These are phyloP conservation scores for Campoletis sonorensis DNA, from an alignment of 1,140 invertebrate species.

Conservation along the genomic window DNA sequence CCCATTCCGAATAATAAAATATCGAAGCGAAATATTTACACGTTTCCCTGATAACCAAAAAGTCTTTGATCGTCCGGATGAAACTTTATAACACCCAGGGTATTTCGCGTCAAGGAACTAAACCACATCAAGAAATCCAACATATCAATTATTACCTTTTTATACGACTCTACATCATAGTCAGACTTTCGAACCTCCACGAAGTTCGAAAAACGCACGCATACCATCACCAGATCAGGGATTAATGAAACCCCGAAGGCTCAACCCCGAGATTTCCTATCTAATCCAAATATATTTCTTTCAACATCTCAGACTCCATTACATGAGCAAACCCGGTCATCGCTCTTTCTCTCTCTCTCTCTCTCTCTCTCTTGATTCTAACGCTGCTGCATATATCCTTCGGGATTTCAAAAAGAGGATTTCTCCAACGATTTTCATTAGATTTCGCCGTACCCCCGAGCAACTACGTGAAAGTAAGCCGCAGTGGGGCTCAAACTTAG, in stretches of 20 bases:
- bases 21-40: too few relatives aligned
- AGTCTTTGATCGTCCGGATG: neutral
- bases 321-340: slow-evolving; percentile 24
- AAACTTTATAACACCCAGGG: neutral
- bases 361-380: neutral
- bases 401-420: slow-evolving; percentile 25
- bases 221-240: neutral
- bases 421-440: slow-evolving; percentile 33
- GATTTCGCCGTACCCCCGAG: slow-evolving; percentile 18
- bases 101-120: neutral
- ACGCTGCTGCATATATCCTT: slow-evolving; percentile 7
- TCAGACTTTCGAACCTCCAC: neutral
- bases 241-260: slow-evolving; percentile 37
- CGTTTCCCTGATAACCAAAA: neutral
- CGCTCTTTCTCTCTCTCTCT: too few relatives aligned
- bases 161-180: neutral
- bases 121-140: slow-evolving; percentile 26
- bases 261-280: slow-evolving; percentile 42
- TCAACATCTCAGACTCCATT: slow-evolving; percentile 8
- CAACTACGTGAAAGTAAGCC: neutral
- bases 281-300: slow-evolving; percentile 34
- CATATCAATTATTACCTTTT: slow-evolving; percentile 52
- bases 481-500: neutral
- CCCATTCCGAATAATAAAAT: too few relatives aligned
- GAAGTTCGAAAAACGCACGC: neutral